These are phyloP conservation scores for Eremobia ochroleuca DNA, from an alignment of 2,888 invertebrate genomes.

Conservation along the genomic window DNA sequence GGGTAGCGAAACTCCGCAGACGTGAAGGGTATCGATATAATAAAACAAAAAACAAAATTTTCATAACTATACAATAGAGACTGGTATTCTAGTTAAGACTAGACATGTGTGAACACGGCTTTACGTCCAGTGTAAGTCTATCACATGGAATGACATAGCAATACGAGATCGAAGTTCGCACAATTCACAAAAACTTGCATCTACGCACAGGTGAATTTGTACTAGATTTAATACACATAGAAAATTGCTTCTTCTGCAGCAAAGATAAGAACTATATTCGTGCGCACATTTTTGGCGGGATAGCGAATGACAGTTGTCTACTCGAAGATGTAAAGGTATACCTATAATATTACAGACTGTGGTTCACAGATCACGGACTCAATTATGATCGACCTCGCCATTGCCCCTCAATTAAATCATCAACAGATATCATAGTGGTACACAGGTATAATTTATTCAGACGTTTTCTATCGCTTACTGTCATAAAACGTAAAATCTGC, in stretches of 20 bases:
- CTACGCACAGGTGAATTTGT: conserved; percentile 33
- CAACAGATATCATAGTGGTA: conserved; percentile 25
- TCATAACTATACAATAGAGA: not conserved
- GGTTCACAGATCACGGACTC: conserved; percentile 62
- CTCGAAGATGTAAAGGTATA: conserved; percentile 30
- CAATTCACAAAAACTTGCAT: conserved; percentile 50
- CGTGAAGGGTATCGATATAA: not conserved
- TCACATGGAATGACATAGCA: conserved; percentile 21
- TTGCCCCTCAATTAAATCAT: conserved; percentile 53
- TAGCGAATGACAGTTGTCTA: conserved; percentile 31
- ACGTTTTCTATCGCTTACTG: conserved; percentile 37
- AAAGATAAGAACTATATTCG: conserved; percentile 19
- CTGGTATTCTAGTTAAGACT: not conserved
- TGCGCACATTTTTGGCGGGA: conserved; percentile 57
- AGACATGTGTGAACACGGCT: conserved; percentile 17
- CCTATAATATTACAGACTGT: conserved; percentile 38
- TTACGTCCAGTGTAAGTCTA: conserved; percentile 49
- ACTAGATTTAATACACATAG: conserved; percentile 18
- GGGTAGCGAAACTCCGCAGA: not conserved
- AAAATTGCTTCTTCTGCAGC: conserved; percentile 7
- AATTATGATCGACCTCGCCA: conserved; percentile 68
- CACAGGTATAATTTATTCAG: conserved; percentile 24
- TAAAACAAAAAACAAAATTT: not conserved
- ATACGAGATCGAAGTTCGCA: conserved; percentile 19
- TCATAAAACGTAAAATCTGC: conserved; percentile 46